phyloP scores from a whole-genome alignment of 2,888 invertebrate species.

The Patella ulyssiponensis region DNA sequence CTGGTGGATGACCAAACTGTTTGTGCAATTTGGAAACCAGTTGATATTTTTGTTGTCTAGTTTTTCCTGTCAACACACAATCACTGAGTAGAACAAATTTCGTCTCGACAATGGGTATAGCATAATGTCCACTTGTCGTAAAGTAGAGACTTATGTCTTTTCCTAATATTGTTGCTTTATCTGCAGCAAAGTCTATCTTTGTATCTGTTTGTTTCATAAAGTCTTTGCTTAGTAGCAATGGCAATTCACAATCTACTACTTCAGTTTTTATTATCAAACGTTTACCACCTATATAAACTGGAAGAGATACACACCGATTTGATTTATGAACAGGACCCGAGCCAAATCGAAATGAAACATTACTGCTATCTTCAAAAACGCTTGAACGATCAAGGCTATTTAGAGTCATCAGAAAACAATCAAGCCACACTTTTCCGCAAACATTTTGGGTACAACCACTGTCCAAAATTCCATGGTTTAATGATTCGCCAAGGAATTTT shows the following conservation, averaged over 20 bases:
- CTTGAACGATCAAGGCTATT: background rate
- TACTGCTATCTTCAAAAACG: background rate
- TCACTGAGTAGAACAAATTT: background rate
- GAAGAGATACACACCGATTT: background rate
- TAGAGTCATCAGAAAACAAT: background rate
- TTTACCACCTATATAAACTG: background rate
- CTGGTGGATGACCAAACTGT: too few species aligned
- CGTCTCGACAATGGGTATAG: background rate
- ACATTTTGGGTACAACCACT: background rate
- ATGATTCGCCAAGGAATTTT: background rate
- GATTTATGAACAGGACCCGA: background rate
- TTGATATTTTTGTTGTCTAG: too few species aligned
- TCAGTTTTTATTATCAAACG: too few species aligned
- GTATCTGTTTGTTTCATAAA: background rate
- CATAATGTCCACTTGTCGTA: background rate
- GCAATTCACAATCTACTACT: constrained; percentile 8
- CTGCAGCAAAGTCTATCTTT: background rate
- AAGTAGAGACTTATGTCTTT: background rate
- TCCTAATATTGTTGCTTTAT: background rate
- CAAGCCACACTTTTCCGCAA: background rate
- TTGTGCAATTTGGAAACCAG: too few species aligned
- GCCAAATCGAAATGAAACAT: background rate
- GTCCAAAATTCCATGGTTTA: background rate
- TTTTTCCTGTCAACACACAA: too few species aligned
- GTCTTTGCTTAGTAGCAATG: constrained; percentile 1